Base-by-base conservation (phyloP, 2,113 vertebrate genomes). In the Myotis davidii region DNA sequence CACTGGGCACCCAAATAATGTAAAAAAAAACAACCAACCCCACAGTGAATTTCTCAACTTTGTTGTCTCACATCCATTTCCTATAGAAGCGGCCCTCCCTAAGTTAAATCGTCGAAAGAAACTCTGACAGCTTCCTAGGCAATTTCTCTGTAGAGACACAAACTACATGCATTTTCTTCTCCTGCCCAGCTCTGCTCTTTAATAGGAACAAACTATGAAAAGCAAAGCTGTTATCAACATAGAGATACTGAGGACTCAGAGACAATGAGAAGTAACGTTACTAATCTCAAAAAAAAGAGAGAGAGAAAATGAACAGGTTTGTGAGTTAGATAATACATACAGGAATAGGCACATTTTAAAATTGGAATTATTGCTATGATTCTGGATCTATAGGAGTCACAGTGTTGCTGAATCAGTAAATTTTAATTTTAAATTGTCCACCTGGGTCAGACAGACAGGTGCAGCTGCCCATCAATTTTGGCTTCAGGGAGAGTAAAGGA, bases 201-300 rank as follows among this genome's bases (percentile, higher is more conserved):
- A 95, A 94, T 85, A 84, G 77, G 78, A 90, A 91, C 48, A 94
- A 92, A 95, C 88, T 92, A 94, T 94, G 95, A 95, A 96, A 96
- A 92, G 85, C 67, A 76, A 83, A 96, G 82, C 82, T 95, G 27
- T 86, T 95, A 97, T 93, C 79, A 84, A 77, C 50, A 74, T 17
- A 78, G 45, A 92, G 32, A 81, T 88, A 89, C 76, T 90, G 34
- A 90, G 96, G 88, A 85, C 54, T 14, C 73, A 88, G 76, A 90
- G 59, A 95, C 64, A 93, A 94, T 7, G 90, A 73, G 16, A 82
- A 59, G 23, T 8, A 87, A 79, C 18, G 29, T 96, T 89, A 90
- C 94, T 91, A 93, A 61, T 85, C 67, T 81, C 87, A 84, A 95
- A 32, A 9, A 83, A 84, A 27, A 86, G 50, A 86, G 50, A 94